phyloP scores from a whole-genome alignment of 1,140 invertebrate species.

The Cotesia glomerata region DNA sequence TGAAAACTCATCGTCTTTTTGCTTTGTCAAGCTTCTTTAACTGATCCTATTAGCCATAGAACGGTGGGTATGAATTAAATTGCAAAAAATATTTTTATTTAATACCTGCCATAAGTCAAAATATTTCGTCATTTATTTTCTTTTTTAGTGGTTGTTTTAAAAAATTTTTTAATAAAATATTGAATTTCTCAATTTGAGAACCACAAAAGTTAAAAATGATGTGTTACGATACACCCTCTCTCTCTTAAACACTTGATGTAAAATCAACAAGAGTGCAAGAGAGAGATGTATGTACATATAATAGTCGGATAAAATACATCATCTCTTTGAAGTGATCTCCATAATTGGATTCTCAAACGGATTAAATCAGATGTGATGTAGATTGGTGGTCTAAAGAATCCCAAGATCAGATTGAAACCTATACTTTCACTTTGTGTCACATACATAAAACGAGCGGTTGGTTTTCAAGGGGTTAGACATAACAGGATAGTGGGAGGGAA shows the following conservation, averaged over 20 bases:
- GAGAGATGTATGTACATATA: not conserved
- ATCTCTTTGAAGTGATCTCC: not conserved
- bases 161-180: no score
- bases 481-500: not conserved
- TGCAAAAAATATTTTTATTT: no score
- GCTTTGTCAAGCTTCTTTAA: not conserved
- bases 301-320: not conserved
- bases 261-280: no score
- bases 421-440: constrained; percentile 1
- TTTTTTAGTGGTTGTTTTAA: no score
- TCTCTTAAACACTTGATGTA: no score
- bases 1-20: not conserved
- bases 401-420: constrained; percentile 22
- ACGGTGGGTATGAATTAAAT: no score
- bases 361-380: constrained; percentile 3
- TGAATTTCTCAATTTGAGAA: no score
- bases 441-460: constrained; percentile 24
- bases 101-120: no score
- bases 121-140: no score
- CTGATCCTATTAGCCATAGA: not conserved
- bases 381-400: constrained; percentile 3
- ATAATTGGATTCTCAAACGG: not conserved
- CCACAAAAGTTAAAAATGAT: no score
- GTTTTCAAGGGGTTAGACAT: not conserved
- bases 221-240: no score